phyloP scores from a whole-genome alignment of 2,888 invertebrate genomes.

The Sussaba pulchella region DNA sequence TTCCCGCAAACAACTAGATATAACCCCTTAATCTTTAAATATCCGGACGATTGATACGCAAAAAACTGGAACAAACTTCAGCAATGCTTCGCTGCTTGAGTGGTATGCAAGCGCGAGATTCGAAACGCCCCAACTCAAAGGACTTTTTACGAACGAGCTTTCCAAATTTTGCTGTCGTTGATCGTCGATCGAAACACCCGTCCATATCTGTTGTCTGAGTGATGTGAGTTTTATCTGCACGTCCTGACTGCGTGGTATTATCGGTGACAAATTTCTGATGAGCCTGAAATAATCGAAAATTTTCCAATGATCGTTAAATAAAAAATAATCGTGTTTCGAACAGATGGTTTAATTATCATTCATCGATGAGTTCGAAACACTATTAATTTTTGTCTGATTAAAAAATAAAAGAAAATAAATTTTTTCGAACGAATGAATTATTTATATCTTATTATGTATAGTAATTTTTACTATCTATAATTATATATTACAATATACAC shows the following conservation, averaged over 20 bases:
- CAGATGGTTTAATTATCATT: too few species aligned
- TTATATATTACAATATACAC: too few species aligned
- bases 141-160: slow-evolving; percentile 79
- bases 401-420: too few species aligned
- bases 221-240: slow-evolving; percentile 89
- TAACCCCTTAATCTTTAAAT: too few species aligned
- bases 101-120: slow-evolving; percentile 86
- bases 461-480: too few species aligned
- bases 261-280: slow-evolving; percentile 76
- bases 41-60: too few species aligned
- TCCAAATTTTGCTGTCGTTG: slow-evolving; percentile 52
- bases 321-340: too few species aligned
- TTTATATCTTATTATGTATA: too few species aligned
- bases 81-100: slow-evolving; percentile 86
- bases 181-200: slow-evolving; percentile 86
- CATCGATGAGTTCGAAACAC: too few species aligned
- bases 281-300: slow-evolving; percentile 71
- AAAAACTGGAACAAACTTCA: slow-evolving; percentile 86
- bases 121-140: slow-evolving; percentile 89
- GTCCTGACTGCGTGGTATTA: slow-evolving; percentile 81
- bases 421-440: too few species aligned
- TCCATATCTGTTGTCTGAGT: slow-evolving; percentile 91
- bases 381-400: too few species aligned
- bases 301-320: too few species aligned
- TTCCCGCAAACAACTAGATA: background rate